Evolutionary conservation across 2,888 invertebrate species (phyloP), one percentile per base, ranked within the genome.

Genomic region (Plebejus argus): DNA sequence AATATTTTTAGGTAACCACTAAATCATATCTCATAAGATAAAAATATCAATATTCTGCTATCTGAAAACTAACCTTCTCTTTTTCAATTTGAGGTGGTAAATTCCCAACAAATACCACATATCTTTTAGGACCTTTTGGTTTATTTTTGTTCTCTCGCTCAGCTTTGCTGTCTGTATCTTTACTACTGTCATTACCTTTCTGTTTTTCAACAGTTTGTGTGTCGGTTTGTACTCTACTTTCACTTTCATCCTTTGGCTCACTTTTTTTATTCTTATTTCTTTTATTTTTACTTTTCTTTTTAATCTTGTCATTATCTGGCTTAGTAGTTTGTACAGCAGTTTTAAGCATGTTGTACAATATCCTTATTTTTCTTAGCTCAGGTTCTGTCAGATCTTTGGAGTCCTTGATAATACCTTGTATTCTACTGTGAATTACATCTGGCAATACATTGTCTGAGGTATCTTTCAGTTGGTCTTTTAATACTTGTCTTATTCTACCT

Each of bases 91-190:
- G 87, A 20, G 89, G 82, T 0, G 94, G 91, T 39, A 94, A 82
- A 80, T 94, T 94, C 0, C 94, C 94, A 49, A 94, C 80, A 83
- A 94, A 94, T 33, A 93, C 93, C 1, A 94, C 90, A 87, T 94
- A 94, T 89, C 94, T 86, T 79, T 93, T 94, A 0, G 91, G 88
- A 0, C 91, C 90, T 78, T 87, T 90, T 0, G 83, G 81, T 81
- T 88, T 83, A 84, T 88, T 0, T 78, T 80, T 45, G 76, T 6
- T 23, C 79, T 79, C 18, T 77, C 33, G 70, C 15, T 20, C 33
- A 6, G 15, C 10, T 81, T 82, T 66, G 83, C 81, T 8, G 77
- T 72, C 23, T 70, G 66, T 74, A 15, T 70, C 78, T 75, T 77
- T 79, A 53, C 56, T 49, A 23, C 72, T 78, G 35, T 70, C 76